Percentiles rank a stretch among this genome's conserved stretches.
These are phyloP conservation scores for Chaetodon trifasciatus DNA, from an alignment of 2,797 vertebrate species.

Conservation along the genomic window DNA sequence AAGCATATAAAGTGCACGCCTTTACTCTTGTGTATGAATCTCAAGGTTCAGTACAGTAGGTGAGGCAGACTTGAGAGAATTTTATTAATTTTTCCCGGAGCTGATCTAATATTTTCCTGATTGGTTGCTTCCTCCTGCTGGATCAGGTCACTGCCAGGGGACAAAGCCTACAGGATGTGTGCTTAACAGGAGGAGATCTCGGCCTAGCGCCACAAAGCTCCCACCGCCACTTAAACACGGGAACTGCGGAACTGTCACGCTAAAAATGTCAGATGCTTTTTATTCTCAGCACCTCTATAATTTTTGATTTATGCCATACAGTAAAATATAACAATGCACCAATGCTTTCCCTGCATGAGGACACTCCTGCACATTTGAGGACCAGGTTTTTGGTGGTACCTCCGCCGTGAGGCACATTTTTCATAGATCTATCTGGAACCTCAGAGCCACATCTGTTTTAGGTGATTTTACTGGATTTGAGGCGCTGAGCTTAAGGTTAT, in stretches of 20 bases:
- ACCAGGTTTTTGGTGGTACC: conserved; percentile 35
- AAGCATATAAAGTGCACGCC: conserved; percentile 68
- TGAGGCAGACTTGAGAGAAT: conserved; percentile 75
- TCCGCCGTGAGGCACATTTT: conserved; percentile 55
- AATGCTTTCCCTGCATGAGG: conserved; percentile 66
- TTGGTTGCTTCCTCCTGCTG: conserved; percentile 83
- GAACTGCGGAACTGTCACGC: conserved; percentile 76
- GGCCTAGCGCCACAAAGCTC: conserved; percentile 76
- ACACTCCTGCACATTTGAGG: conserved; percentile 32
- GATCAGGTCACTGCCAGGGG: conserved; percentile 82
- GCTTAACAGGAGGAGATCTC: conserved; percentile 78
- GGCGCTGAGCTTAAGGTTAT: conserved; percentile 72
- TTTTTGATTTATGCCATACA: conserved; percentile 78
- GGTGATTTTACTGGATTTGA: conserved; percentile 77
- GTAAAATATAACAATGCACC: conserved; percentile 81
- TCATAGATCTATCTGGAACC: conserved; percentile 63
- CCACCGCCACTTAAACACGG: conserved; percentile 76
- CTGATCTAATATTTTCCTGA: conserved; percentile 83
- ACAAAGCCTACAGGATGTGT: conserved; percentile 80
- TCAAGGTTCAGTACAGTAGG: conserved; percentile 68
- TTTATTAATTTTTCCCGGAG: conserved; percentile 82
- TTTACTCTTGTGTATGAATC: conserved; percentile 65
- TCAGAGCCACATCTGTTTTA: conserved; percentile 83
- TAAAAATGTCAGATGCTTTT: conserved; percentile 77
- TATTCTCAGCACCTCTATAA: conserved; percentile 83